Evolutionary conservation across 2,888 invertebrate species (phyloP), one percentile per base, ranked within the genome.

Genomic region (Noctua pronuba): DNA sequence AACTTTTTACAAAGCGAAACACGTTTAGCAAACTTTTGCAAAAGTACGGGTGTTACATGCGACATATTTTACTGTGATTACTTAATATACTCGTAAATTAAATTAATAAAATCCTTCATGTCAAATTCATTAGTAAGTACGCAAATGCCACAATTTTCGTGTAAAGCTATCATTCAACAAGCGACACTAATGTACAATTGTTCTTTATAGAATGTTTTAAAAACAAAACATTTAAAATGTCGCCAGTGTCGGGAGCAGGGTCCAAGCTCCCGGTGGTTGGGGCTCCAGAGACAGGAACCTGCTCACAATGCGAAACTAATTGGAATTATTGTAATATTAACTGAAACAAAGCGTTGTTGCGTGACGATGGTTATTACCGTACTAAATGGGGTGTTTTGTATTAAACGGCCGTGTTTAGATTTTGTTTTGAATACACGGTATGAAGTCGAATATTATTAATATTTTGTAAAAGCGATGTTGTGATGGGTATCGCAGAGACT

Each of bases 321-420:
- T 65, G 46, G n/a, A 52, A 46, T 62, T 58, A 65, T 64, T 38
- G 13, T 75, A 58, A 60, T 28, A 18, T 75, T 11, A 81, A 60
- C 16, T 35, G 44, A 28, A 21, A 16, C 49, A 41, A 69, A 60
- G 18, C 52, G 52, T 10, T 28, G 60, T 82, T 35, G 83, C 80
- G 83, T 83, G 83, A 44, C 65, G 5, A 24, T 49, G 18, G 21
- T 70, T 18, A 49, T 62, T 52, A 46, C 35, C 13, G 58, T 31
- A 68, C 11, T 24, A n/a, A 65, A 41, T 62, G n/a, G 49, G 28
- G 28, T n/a, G 41, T 28, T 60, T 38, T 55, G 28, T 49, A 41
- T 62, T 67, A 31, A 60, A 76, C 52, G 60, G 67, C 21, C 35
- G 11, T 44, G 68, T 38, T 68, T 38, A 72, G 35, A 70, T 73